Evolutionary conservation across 2,113 vertebrate species (phyloP), one percentile per base, ranked within the genome.

Genomic region (Platysternon megacephalum): DNA sequence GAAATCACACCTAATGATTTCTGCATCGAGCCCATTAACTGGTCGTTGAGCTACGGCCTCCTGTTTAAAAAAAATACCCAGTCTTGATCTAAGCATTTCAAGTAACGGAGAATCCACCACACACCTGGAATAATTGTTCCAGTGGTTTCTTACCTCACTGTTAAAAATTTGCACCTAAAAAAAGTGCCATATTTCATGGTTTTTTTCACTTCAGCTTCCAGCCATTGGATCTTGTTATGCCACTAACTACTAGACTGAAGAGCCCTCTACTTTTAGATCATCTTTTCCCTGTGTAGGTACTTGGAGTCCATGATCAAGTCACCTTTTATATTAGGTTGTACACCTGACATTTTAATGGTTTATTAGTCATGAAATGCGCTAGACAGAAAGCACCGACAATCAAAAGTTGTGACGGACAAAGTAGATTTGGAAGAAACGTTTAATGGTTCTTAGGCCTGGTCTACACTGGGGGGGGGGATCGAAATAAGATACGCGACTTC

Each of bases 351-450:
- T 96, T 90, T 87, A 82, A 58, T 12, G n/a, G 61, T 91, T 94
- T 94, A 56, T 96, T 95, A 89, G 95, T 96, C 94, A 85, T 65
- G 83, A 89, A 92, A 92, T 82, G 88, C 91, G 5, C 90, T 91
- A 89, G 78, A 93, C 87, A 74, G 90, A 82, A 85, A 95, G 82
- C 94, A 61, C 51, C 89, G 94, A 51, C 90, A 82, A 44, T 95
- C 90, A 29, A 84, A 52, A 52, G 51, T 19, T 19, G 51, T 52
- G 19, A 21, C 17, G 2, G 16, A 52, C 6, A 21, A 52, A 52
- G 51, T 52, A 19, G 51, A 19, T 19, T 52, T 52, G 51, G 51
- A 52, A 52, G 51, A 52, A 52, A 52, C 17, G 19, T 21, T 52
- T 52, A 52, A 52, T 52, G n/a, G n/a, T n/a, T n/a, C n/a, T n/a